Base-by-base conservation (phyloP, 2,797 vertebrate genomes). In the Cryptoprocta ferox region DNA sequence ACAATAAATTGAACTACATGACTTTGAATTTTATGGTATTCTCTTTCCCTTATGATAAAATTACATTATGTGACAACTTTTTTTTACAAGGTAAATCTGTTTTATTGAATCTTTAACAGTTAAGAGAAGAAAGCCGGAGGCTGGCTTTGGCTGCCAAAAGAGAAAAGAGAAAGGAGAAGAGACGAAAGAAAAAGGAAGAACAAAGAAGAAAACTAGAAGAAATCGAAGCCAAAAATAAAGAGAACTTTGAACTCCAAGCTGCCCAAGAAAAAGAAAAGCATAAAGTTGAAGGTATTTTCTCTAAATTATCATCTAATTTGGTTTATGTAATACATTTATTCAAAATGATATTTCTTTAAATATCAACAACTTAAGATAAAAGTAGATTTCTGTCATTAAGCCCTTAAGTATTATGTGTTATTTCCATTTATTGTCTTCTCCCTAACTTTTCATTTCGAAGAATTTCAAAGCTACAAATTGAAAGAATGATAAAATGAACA, bases 171-270 rank as follows among this genome's bases (percentile, higher is more conserved):
- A 99, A 99, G 95, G 99, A 99, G 68, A 99, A 99, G 89, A 98
- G 99, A 92, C 98, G 99, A 88, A 99, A 99, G 98, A 99, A 99
- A 97, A 99, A 99, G 81, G 99, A 99, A 97, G 99, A 99, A 71
- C 99, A 99, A 73, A 99, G 99, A 94, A 98, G 99, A 97, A 99
- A 99, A 95, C 97, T 99, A 89, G 99, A 99, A 98, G 99, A 99
- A 98, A 99, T 99, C 93, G 99, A 99, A 97, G 99, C 99, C 68
- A 99, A 99, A 98, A 99, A 99, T 97, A 99, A 99, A 97, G 99
- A 99, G 95, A 99, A 99, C 91, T 99, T 99, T 98, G 99, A 99
- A 98, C 98, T 99, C 45, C 99, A 99, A 95, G 99, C 98, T 98
- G 99, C 98, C 98, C 99, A 99, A 98, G 99, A 99, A 97, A 99